Base-by-base conservation (phyloP, 2,797 vertebrate genomes). In the Ispidina picta region DNA sequence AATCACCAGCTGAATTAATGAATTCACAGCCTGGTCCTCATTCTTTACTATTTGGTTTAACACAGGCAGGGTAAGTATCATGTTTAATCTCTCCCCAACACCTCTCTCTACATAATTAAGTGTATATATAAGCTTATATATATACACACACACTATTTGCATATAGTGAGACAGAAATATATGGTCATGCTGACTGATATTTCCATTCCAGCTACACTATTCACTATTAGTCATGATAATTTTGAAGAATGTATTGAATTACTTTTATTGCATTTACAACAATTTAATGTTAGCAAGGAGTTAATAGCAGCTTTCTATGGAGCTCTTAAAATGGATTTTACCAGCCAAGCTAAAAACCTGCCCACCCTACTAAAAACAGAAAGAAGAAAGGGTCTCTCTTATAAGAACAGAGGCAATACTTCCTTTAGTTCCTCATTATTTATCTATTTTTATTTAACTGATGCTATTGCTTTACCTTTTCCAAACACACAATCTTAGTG, bases 1-100 rank as follows among this genome's bases (percentile, higher is more conserved):
- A 87, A 77, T 90, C 52, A 70, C 12, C 25, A 43, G 48, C 41
- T 77, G 76, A 83, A 93, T 83, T 81, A 86, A 94, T 71, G 43
- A 84, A 90, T 93, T 91, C 83, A 89, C 14, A 78, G 49, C 49
- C 44, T 58, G 56, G 76, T 48, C 77, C 70, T 75, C 52, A 64
- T 33, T 39, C 55, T 60, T 79, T 20, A 51, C 20, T 64, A 8
- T 79, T 72, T 86, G 52, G 28, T 80, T 89, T 89, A 87, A 39
- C 59, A 81, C n/a, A 63, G n/a, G 20, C 28, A 89, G 14, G 13
- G 6, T 15, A 62, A 77, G 4, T 19, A 43, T 20, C 44, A 33
- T 5, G 33, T 2, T 51, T 37, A n/a, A 83, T 65, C 19, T 71
- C 43, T 37, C 21, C 22, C 22, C 2, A 4, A 4, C 28, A 79